Conservation (phyloP, 2,113 vertebrate genomes). For the Connochaetes taurinus region DNA sequence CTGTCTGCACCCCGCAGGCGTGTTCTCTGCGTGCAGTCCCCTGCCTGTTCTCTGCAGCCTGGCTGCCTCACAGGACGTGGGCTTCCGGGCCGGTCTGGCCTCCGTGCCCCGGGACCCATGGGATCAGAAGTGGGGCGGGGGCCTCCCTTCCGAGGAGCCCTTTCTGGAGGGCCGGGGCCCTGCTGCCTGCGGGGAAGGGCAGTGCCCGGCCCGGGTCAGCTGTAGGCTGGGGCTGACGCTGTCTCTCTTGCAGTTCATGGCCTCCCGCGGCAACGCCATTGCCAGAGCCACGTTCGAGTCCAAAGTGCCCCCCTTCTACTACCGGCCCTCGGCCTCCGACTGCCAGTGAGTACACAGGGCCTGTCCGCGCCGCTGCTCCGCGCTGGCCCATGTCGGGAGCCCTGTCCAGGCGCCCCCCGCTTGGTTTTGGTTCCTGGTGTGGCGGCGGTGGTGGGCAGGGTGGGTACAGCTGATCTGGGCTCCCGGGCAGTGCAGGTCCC, state of each 20-base stretch:
- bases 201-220: neutral
- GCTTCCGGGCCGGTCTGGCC: fast-evolving
- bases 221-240: neutral
- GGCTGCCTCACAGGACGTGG: fast-evolving
- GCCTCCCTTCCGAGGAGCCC: neutral
- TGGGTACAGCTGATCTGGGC: neutral
- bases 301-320: slow-evolving; percentile 94
- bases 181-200: fast-evolving
- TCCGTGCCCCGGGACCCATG: neutral
- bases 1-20: fast-evolving
- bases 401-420: fast-evolving
- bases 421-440: neutral
- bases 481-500: neutral
- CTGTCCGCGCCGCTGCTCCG: neutral
- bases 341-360: slow-evolving; percentile 90
- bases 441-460: neutral
- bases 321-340: slow-evolving; percentile 91
- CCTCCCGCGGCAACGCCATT: slow-evolving; percentile 86
- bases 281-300: slow-evolving; percentile 91
- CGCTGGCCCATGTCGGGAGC: fast-evolving
- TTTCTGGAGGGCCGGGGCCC: neutral
- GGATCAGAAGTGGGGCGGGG: neutral
- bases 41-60: fast-evolving
- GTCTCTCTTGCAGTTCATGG: slow-evolving; percentile 86
- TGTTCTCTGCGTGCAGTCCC: fast-evolving